Evolutionary conservation across 1,140 invertebrate genomes (phyloP).

Genomic region (Cydia strobilella): DNA sequence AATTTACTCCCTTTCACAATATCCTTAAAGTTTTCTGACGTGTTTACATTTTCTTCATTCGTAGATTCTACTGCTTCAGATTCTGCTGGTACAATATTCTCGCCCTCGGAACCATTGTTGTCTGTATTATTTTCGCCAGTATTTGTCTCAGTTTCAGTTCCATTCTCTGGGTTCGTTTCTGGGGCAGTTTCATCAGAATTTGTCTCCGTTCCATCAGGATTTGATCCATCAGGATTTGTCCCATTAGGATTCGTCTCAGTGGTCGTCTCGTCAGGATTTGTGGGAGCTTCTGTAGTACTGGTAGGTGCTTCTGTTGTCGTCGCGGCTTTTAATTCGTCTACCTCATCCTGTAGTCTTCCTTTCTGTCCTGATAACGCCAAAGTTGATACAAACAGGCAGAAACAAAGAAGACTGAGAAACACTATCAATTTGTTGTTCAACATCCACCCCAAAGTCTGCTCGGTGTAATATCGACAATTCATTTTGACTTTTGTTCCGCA

Average conservation of each 20-base stretch:
- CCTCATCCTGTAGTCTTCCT: conserved; percentile 48
- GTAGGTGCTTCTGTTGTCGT: conserved; percentile 31
- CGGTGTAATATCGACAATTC: conserved; percentile 61
- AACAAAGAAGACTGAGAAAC: conserved; percentile 60
- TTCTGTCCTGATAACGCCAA: conserved; percentile 59
- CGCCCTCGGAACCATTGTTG: not conserved
- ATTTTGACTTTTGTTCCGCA: conserved; percentile 45
- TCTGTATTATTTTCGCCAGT: not conserved
- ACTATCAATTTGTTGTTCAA: conserved; percentile 71
- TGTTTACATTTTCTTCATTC: not conserved
- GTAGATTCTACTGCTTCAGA: not conserved
- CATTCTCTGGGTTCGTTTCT: not conserved
- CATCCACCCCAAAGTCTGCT: conserved; percentile 58
- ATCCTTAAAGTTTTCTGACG: not conserved
- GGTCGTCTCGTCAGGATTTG: not conserved
- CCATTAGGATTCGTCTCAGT: not conserved
- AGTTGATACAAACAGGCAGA: conserved; percentile 66
- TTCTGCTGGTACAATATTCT: not conserved
- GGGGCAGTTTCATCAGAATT: not conserved
- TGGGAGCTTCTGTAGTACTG: not conserved
- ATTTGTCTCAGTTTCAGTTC: not conserved
- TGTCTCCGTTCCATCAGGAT: not conserved
- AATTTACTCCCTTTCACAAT: not conserved
- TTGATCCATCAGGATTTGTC: not conserved
- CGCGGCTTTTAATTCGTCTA: conserved; percentile 44